Evolutionary conservation across 1,140 invertebrate genomes (phyloP).

Genomic region (Ganaspis sp.): DNA sequence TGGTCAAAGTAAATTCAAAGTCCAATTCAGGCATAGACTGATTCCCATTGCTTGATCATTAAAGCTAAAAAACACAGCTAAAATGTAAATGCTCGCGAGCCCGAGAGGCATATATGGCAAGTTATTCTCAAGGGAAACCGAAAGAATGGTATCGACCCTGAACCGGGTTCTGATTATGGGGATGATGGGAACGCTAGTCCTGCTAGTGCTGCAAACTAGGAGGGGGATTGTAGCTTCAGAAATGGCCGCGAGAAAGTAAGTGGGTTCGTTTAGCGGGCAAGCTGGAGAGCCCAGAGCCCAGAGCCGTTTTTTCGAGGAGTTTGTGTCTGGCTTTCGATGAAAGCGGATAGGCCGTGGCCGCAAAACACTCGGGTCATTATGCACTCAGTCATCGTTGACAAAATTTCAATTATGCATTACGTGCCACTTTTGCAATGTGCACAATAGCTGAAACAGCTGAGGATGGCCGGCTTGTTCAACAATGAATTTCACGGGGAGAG

Average conservation of each 20-base stretch:
- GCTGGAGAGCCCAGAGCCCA: conserved; percentile 9
- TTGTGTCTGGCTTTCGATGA: conserved; percentile 51
- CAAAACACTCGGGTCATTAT: conserved; percentile 13
- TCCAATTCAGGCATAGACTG: too few relatives aligned
- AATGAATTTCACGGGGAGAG: conserved; percentile 47
- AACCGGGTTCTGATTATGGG: conserved; percentile 38
- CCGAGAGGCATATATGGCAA: neutral
- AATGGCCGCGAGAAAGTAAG: conserved; percentile 75
- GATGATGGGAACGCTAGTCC: conserved; percentile 37
- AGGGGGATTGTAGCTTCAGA: conserved; percentile 61
- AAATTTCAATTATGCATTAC: neutral
- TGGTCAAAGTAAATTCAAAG: too few relatives aligned
- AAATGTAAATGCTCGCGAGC: neutral
- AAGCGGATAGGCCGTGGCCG: conserved; percentile 35
- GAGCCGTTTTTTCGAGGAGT: conserved; percentile 38
- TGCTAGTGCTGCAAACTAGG: neutral
- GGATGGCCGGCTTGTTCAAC: conserved; percentile 37
- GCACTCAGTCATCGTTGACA: neutral
- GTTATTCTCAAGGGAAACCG: neutral
- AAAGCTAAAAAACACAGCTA: too few relatives aligned
- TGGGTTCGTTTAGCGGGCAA: conserved; percentile 22
- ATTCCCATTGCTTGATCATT: too few relatives aligned
- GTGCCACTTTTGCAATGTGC: neutral
- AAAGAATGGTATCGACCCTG: conserved; percentile 36
- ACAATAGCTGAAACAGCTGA: conserved; percentile 8